Conservation (phyloP, 2,888 invertebrate genomes). For the Achlya flavicornis region DNA sequence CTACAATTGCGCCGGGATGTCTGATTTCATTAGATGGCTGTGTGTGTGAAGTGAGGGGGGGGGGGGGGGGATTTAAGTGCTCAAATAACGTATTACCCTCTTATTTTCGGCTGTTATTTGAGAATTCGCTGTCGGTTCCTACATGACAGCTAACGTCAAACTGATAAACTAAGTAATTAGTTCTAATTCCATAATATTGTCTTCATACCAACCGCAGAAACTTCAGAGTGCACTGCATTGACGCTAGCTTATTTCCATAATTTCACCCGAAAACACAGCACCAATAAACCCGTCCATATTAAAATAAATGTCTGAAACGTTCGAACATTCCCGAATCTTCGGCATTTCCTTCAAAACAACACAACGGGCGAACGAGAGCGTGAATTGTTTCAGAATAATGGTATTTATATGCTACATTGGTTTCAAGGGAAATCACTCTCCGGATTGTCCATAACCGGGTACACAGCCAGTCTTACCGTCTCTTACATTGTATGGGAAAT, state of each 20-base stretch:
- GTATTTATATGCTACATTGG: conserved; percentile 83
- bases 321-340: conserved; percentile 8
- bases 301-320: conserved; percentile 8
- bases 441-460: conserved; percentile 69
- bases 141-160: too few relatives aligned
- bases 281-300: conserved; percentile 10
- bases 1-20: conserved; percentile 80
- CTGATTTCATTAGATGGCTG: conserved; percentile 78
- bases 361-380: conserved; percentile 61
- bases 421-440: conserved; percentile 83
- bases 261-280: not conserved
- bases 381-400: conserved; percentile 81
- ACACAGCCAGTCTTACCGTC: conserved; percentile 32
- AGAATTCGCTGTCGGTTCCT: not conserved
- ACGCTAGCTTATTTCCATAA: not conserved
- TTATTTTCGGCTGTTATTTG: not conserved
- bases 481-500: conserved; percentile 52
- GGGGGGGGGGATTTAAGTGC: conserved; percentile 42
- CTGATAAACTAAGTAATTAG: too few relatives aligned
- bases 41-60: conserved; percentile 45
- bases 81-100: conserved; percentile 11
- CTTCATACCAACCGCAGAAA: not conserved
- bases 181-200: not conserved
- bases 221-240: not conserved
- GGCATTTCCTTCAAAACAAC: conserved; percentile 64